Base-by-base conservation (phyloP, 2,797 vertebrate species). In the Sphenodon punctatus region DNA sequence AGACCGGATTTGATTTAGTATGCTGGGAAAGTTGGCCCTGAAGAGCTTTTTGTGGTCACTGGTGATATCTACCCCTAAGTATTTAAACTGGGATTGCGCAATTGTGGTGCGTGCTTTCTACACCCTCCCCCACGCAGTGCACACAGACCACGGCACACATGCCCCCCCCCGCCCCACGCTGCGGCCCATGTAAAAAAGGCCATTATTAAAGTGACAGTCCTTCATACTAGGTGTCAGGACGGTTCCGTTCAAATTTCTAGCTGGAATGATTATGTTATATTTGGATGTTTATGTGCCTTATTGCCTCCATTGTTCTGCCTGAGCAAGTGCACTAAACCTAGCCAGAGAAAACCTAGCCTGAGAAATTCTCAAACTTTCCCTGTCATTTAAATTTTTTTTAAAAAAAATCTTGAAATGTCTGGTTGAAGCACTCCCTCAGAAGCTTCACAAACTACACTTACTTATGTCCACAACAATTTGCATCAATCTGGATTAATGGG, bases 381-480 rank as follows among this genome's bases (percentile, higher is more conserved):
- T 65, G 53, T 73, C 84, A 30, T 70, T 89, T 91, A n/a, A n/a
- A n/a, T 90, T 75, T 76, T 82, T 80, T 75, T 27, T 68, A 41
- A 82, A 78, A 66, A 83, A n/a, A 48, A 61, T 80, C 38, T n/a
- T 53, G 20, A n/a, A n/a, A n/a, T n/a, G n/a, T n/a, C n/a, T n/a
- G n/a, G n/a, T n/a, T n/a, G n/a, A n/a, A 41, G 27, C 22, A 23
- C 48, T 56, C 14, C 53, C 27, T 80, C 27, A 74, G 5, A 36
- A 36, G 8, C 71, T 67, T 67, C 3, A 38, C 22, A 59, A 45
- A 70, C 34, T 66, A 87, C 61, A 87, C 55, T 13, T 85, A 63
- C 59, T 85, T 5, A 45, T 67, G 45, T 84, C 51, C 4, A 27
- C 27, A 14, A 59, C 22, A 73, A 78, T n/a, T n/a, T n/a, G 90